These are phyloP conservation scores for Linyphia triangularis DNA, from an alignment of 2,888 invertebrate species.

Conservation along the genomic window DNA sequence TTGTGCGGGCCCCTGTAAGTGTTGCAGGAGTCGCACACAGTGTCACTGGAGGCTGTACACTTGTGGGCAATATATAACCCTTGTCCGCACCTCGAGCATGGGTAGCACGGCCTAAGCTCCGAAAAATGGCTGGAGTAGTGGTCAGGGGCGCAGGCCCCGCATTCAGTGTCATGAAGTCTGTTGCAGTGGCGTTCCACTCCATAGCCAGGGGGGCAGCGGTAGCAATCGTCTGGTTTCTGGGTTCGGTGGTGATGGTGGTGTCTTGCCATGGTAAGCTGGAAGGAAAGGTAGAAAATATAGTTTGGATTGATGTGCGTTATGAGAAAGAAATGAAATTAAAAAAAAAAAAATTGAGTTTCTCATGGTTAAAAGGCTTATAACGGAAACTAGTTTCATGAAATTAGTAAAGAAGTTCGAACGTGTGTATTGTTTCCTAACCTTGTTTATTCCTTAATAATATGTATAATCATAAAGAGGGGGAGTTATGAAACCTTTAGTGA, in stretches of 20 bases:
- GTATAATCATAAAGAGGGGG: no score
- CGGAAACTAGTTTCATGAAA: no score
- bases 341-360: no score
- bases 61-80: constrained; percentile 74
- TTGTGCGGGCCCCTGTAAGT: constrained; percentile 74
- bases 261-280: constrained; percentile 55
- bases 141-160: constrained; percentile 69
- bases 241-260: constrained; percentile 61
- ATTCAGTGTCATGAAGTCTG: constrained; percentile 66
- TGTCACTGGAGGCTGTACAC: constrained; percentile 73
- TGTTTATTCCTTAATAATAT: no score
- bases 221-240: constrained; percentile 36
- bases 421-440: no score
- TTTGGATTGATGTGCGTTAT: no score
- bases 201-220: constrained; percentile 71
- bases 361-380: no score
- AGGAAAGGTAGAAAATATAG: no score
- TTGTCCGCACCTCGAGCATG: constrained; percentile 74
- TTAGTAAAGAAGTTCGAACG: no score
- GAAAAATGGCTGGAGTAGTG: constrained; percentile 74
- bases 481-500: no score
- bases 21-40: constrained; percentile 76
- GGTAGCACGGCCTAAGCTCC: constrained; percentile 63
- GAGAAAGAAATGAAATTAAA: no score
- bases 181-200: constrained; percentile 67